phyloP scores from a whole-genome alignment of 2,797 vertebrate species.

The Sebastes minor region DNA sequence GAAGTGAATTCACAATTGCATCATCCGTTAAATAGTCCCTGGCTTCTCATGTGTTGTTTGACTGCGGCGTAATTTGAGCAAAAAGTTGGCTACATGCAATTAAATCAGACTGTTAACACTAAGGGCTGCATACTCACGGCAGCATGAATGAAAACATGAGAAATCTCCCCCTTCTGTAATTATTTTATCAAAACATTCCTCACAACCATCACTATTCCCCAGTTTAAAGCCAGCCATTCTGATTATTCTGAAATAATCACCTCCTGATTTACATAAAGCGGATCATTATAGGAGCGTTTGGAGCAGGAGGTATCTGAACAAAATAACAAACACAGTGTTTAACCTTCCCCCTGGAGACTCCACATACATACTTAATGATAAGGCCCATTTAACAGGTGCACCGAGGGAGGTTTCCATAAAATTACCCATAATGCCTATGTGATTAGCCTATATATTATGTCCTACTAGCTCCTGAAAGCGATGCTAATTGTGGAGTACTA shows the following conservation, averaged over 20 bases:
- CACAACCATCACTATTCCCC: neutral
- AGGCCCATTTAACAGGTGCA: slow-evolving; percentile 63
- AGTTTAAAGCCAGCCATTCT: slow-evolving; percentile 7
- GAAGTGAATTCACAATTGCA: slow-evolving; percentile 45
- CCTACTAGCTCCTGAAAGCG: slow-evolving; percentile 15
- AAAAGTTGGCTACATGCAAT: slow-evolving; percentile 22
- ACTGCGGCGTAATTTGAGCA: slow-evolving; percentile 34
- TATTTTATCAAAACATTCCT: slow-evolving; percentile 28
- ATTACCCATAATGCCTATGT: slow-evolving; percentile 43
- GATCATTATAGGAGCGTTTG: slow-evolving; percentile 33
- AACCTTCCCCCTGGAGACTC: slow-evolving; percentile 39
- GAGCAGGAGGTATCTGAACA: slow-evolving; percentile 18
- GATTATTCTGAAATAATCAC: slow-evolving; percentile 50
- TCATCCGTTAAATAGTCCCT: slow-evolving; percentile 69
- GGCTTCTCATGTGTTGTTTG: slow-evolving; percentile 43
- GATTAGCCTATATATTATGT: slow-evolving; percentile 54
- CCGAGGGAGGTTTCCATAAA: slow-evolving; percentile 48
- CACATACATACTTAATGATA: slow-evolving; percentile 56
- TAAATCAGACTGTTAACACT: slow-evolving; percentile 6
- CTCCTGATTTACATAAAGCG: slow-evolving; percentile 38
- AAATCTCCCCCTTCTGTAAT: slow-evolving; percentile 16
- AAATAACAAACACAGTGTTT: slow-evolving; percentile 44
- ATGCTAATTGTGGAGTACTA: slow-evolving; percentile 10
- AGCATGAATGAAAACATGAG: slow-evolving; percentile 7
- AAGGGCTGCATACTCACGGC: neutral